Evolutionary conservation across 1,140 invertebrate genomes (phyloP).

Genomic region (Lepidostoma basale): DNA sequence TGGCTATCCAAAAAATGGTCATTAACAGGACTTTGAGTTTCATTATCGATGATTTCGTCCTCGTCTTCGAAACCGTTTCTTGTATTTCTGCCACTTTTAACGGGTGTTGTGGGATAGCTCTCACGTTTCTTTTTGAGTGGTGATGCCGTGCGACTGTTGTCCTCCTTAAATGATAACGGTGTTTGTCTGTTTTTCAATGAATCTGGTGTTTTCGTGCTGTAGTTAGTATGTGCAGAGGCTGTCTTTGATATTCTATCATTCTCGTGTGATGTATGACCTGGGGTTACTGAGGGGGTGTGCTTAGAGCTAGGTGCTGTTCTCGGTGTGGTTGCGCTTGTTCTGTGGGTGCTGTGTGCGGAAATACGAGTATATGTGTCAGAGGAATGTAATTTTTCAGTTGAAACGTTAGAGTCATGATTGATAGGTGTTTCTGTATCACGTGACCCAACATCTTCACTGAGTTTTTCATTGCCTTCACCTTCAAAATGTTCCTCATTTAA

Average conservation of each 20-base stretch:
- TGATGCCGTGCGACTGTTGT: background rate
- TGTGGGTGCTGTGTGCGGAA: conserved; percentile 21
- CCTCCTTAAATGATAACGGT: background rate
- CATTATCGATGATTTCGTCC: conserved; percentile 11
- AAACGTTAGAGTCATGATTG: conserved; percentile 8
- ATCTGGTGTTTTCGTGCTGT: conserved; percentile 15
- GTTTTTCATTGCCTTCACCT: conserved; percentile 46
- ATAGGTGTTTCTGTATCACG: conserved; percentile 20
- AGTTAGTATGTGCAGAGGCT: conserved; percentile 4
- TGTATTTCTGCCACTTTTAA: background rate
- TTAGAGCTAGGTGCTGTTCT: conserved; percentile 9
- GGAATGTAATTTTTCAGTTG: background rate
- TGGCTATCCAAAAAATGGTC: conserved; percentile 4
- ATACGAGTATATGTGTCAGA: background rate
- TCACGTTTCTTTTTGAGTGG: background rate
- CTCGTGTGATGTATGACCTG: background rate
- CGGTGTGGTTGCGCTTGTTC: background rate
- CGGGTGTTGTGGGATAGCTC: background rate
- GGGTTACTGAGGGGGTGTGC: background rate
- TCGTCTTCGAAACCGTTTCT: conserved; percentile 23
- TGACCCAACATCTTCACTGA: conserved; percentile 3
- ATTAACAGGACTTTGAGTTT: conserved; percentile 4
- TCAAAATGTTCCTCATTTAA: conserved; percentile 46
- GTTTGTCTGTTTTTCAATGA: conserved; percentile 7
- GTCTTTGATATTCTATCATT: conserved; percentile 6